phyloP scores from a whole-genome alignment of 2,888 invertebrate species.

The Hyles lineata region DNA sequence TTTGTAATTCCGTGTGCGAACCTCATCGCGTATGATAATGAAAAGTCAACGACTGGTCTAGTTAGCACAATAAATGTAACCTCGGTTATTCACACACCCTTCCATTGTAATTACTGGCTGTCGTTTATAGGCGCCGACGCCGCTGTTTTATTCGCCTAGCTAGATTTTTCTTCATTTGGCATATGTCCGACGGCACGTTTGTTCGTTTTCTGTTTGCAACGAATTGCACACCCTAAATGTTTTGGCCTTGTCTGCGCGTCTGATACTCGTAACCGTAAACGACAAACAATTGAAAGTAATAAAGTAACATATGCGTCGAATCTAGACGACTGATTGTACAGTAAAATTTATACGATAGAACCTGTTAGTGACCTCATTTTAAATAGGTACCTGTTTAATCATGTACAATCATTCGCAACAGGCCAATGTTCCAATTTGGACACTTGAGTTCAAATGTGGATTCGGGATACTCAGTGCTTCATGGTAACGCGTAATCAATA shows the following conservation, averaged over 20 bases:
- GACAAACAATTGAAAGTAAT: conserved; percentile 76
- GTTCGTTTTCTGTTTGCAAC: conserved; percentile 58
- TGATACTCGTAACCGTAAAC: conserved; percentile 60
- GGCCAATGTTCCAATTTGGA: conserved; percentile 26
- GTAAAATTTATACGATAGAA: conserved; percentile 43
- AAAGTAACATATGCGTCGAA: conserved; percentile 60
- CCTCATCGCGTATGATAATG: conserved; percentile 75
- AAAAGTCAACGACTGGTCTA: conserved; percentile 62
- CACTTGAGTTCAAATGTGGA: conserved; percentile 21
- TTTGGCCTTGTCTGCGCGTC: conserved; percentile 63
- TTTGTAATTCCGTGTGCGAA: conserved; percentile 65
- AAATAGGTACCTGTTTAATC: conserved; percentile 29
- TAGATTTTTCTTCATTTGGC: conserved; percentile 38
- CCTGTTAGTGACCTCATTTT: conserved; percentile 33
- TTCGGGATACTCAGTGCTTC: conserved; percentile 4
- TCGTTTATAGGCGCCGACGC: conserved; percentile 20
- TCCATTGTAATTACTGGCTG: conserved; percentile 40
- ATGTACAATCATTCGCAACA: conserved; percentile 20
- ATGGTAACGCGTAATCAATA: conserved; percentile 16
- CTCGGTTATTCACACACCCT: conserved; percentile 40
- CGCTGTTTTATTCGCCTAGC: conserved; percentile 36
- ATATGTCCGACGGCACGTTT: conserved; percentile 39
- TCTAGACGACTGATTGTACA: conserved; percentile 55
- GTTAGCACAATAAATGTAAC: conserved; percentile 56
- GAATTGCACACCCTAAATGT: conserved; percentile 68